phyloP scores from a whole-genome alignment of 2,888 invertebrate species.

The Erebia epiphron region DNA sequence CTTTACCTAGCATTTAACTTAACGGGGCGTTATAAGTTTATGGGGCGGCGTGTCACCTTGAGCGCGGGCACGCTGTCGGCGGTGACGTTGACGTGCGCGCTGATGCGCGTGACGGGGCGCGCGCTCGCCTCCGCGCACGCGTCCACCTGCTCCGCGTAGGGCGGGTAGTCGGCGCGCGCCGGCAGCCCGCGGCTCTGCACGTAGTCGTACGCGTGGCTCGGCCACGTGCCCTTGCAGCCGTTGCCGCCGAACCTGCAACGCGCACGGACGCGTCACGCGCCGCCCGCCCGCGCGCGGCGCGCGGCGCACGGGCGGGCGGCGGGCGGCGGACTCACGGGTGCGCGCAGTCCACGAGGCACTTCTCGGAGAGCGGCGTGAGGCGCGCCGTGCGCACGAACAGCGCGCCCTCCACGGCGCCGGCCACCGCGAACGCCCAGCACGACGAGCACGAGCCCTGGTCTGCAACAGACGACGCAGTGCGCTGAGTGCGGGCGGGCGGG shows the following conservation, averaged over 20 bases:
- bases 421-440: constrained; percentile 76
- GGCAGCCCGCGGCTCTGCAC: constrained; percentile 59
- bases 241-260: constrained; percentile 57
- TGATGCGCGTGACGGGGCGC: constrained; percentile 64
- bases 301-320: not conserved
- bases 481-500: too few species aligned
- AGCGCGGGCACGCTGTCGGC: constrained; percentile 59
- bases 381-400: constrained; percentile 60
- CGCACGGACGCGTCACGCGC: not conserved
- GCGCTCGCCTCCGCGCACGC: constrained; percentile 53
- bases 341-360: constrained; percentile 71
- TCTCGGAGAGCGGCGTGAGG: constrained; percentile 66
- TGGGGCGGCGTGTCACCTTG: constrained; percentile 48
- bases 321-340: constrained; percentile 50
- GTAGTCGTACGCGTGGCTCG: constrained; percentile 65
- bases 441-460: constrained; percentile 64
- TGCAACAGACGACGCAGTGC: constrained; percentile 38
- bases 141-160: constrained; percentile 55
- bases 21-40: too few species aligned
- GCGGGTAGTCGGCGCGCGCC: constrained; percentile 57
- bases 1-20: too few species aligned
- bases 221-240: constrained; percentile 70
- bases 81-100: constrained; percentile 68
- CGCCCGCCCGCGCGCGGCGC: not conserved
- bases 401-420: constrained; percentile 73